phyloP scores from a whole-genome alignment of 2,113 vertebrate species.

The Mesembrinibis cayennensis region DNA sequence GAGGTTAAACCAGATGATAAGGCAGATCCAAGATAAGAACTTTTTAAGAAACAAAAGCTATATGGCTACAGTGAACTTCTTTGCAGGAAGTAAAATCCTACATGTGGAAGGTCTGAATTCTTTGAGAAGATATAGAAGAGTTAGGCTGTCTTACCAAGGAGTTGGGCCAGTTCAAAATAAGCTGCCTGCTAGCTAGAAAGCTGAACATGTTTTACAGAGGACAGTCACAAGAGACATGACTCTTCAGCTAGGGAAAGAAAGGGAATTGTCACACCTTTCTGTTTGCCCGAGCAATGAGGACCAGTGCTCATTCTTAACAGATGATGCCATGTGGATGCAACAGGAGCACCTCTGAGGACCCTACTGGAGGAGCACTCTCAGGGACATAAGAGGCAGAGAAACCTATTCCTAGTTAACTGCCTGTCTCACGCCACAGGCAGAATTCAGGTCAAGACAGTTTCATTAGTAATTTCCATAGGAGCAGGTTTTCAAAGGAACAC shows the following conservation, averaged over 20 bases:
- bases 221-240: not conserved
- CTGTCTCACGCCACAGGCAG: not conserved
- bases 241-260: not conserved
- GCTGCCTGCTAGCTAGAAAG: not conserved
- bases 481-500: not conserved
- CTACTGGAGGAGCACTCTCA: not conserved
- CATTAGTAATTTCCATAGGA: not conserved
- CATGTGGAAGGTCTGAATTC: not conserved
- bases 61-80: not conserved
- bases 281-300: not conserved
- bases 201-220: not conserved
- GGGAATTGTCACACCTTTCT: not conserved
- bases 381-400: not conserved
- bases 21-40: not conserved
- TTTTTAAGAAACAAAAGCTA: not conserved
- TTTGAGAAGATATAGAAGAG: not conserved
- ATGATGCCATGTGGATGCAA: not conserved
- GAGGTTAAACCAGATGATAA: not conserved
- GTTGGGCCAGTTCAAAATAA: not conserved
- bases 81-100: not conserved
- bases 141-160: not conserved
- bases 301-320: not conserved
- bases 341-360: not conserved
- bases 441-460: not conserved
- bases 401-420: not conserved